A percentile compares a stretch with the other conserved stretches of the same genome.
Evolutionary conservation across 2,797 vertebrate genomes (phyloP).

Genomic region (Molossus molossus): DNA sequence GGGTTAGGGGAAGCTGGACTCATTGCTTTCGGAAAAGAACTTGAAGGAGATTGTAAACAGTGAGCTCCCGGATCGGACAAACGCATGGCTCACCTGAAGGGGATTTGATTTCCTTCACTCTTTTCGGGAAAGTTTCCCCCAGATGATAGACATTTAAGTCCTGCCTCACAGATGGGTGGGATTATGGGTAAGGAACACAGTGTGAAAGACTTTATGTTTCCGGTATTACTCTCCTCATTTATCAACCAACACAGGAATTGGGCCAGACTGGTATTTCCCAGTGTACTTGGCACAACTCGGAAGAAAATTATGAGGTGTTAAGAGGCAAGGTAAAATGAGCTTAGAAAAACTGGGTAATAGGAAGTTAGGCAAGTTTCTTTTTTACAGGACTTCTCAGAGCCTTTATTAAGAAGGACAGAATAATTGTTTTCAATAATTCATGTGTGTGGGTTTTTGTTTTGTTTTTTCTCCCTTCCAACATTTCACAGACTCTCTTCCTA

Average conservation of each 20-base stretch:
- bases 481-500: background rate
- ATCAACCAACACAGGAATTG: background rate
- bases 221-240: background rate
- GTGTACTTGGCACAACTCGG: background rate
- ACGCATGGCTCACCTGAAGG: background rate
- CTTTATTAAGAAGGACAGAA: background rate
- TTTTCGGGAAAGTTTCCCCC: background rate
- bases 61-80: background rate
- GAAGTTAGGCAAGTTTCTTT: background rate
- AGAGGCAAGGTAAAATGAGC: background rate
- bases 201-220: background rate
- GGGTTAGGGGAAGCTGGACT: background rate
- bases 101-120: background rate
- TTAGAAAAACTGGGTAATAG: background rate
- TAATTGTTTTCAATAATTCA: background rate
- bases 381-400: background rate
- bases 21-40: background rate
- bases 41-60: background rate
- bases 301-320: background rate
- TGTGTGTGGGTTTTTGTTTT: background rate
- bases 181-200: rapidly evolving
- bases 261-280: background rate
- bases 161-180: background rate
- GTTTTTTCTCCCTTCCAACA: too few relatives aligned
- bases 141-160: background rate